phyloP scores from a whole-genome alignment of 1,140 invertebrate genomes.

The Notospermus geniculatus region DNA sequence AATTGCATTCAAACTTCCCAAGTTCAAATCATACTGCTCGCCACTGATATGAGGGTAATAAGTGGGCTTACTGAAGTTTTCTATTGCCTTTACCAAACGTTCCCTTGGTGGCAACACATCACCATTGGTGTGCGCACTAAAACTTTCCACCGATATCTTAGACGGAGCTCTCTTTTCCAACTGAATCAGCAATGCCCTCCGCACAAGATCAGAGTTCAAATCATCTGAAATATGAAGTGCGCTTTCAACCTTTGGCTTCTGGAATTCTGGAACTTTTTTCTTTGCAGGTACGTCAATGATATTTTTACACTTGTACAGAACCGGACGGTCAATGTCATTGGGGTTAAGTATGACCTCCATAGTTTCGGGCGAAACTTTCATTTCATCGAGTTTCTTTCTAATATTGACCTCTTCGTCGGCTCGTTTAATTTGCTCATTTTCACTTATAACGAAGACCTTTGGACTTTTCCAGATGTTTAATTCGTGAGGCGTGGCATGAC shows the following conservation, averaged over 20 bases:
- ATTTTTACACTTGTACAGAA: conserved; percentile 47
- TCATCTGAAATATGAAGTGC: conserved; percentile 45
- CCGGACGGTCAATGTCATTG: conserved; percentile 36
- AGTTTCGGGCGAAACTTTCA: conserved; percentile 34
- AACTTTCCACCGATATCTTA: conserved; percentile 10
- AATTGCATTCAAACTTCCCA: conserved; percentile 2
- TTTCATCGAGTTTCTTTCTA: conserved; percentile 30
- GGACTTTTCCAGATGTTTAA: conserved; percentile 29
- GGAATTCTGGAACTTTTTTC: conserved; percentile 37
- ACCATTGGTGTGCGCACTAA: conserved; percentile 23
- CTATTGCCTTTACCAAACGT: conserved; percentile 29
- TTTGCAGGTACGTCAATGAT: conserved; percentile 45
- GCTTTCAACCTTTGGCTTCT: conserved; percentile 33
- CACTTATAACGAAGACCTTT: conserved; percentile 20
- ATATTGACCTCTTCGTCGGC: conserved; percentile 24
- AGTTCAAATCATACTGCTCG: conserved; percentile 27
- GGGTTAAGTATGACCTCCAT: conserved; percentile 29
- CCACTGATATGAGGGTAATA: conserved; percentile 34
- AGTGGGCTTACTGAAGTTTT: conserved; percentile 29
- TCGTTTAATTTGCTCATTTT: conserved; percentile 26
- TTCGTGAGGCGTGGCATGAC: conserved; percentile 35
- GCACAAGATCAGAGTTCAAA: conserved; percentile 38
- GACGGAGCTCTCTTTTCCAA: conserved; percentile 9
- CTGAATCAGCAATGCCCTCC: conserved; percentile 27
- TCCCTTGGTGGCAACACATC: conserved; percentile 28